Evolutionary conservation across 2,113 vertebrate species (phyloP).

Genomic region (Myocastor coypus): DNA sequence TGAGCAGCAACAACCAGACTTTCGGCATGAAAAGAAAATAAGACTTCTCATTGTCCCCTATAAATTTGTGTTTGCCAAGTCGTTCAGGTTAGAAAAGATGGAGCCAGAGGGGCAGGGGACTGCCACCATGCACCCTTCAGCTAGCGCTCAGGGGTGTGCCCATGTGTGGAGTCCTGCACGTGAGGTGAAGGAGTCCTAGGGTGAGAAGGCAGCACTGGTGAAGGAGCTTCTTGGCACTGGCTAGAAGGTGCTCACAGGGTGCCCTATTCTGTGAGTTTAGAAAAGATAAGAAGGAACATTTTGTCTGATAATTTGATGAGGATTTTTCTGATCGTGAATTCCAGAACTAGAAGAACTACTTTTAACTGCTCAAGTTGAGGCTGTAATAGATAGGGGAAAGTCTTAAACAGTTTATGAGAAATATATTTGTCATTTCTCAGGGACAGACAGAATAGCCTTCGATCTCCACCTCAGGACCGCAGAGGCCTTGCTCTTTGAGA

Average conservation of each 20-base stretch:
- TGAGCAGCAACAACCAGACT: conserved; percentile 64
- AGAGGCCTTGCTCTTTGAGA: background rate
- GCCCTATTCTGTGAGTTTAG: background rate
- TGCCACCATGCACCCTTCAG: background rate
- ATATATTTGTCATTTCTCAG: background rate
- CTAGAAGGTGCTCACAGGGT: background rate
- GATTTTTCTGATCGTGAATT: background rate
- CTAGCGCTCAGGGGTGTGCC: background rate
- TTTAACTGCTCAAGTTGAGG: background rate
- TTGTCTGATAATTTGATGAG: background rate
- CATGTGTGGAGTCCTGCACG: background rate
- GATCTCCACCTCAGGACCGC: background rate
- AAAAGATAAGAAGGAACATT: conserved; percentile 24
- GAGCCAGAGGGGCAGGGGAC: background rate
- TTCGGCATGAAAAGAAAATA: conserved; percentile 30
- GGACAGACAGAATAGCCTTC: background rate
- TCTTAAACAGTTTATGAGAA: background rate
- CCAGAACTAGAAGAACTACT: background rate
- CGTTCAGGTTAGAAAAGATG: conserved; percentile 54
- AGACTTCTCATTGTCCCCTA: background rate
- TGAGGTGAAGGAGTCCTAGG: background rate
- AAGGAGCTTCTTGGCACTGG: background rate
- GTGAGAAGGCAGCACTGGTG: background rate
- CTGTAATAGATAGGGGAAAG: background rate
- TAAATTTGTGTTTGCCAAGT: conserved; percentile 46